A percentile compares a stretch with the other conserved stretches of the same genome.
Conservation (phyloP, 2,888 invertebrate species). For the Micoletzkya japonica region DNA sequence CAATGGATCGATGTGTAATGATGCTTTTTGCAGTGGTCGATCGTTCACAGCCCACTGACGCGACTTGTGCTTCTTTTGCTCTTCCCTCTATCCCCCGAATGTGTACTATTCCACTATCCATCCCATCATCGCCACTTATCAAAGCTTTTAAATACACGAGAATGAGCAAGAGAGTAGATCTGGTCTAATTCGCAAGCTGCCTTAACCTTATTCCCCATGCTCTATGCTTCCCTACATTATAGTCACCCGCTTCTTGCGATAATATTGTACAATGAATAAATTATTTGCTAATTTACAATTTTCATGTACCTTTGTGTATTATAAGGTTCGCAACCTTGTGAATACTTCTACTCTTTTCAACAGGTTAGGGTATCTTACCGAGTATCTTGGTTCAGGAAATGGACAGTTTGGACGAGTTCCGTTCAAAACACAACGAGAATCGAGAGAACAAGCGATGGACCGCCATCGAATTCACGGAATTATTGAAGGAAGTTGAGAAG, state of each 20-base stretch:
- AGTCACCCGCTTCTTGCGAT: too few species aligned
- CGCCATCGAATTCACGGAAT: neutral
- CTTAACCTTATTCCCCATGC: conserved; percentile 5
- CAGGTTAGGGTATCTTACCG: too few species aligned
- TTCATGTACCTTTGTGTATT: too few species aligned
- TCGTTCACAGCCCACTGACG: conserved; percentile 26
- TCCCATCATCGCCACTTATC: neutral
- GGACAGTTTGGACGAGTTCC: conserved; percentile 25
- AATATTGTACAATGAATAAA: too few species aligned
- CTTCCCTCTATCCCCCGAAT: neutral
- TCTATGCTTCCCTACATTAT: too few species aligned
- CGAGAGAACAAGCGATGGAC: conserved; percentile 6
- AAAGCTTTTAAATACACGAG: too few species aligned
- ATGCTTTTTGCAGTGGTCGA: conserved; percentile 20
- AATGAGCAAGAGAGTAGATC: conserved; percentile 11
- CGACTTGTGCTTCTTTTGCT: neutral
- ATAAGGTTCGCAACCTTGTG: conserved; percentile 2
- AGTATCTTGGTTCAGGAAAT: too few species aligned
- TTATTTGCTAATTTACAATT: too few species aligned
- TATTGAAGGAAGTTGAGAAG: conserved; percentile 16
- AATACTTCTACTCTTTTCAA: too few species aligned
- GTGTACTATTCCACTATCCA: neutral
- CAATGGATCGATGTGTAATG: neutral
- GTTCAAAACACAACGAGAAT: neutral
- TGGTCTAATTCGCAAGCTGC: neutral